Evolutionary conservation across 2,113 vertebrate genomes (phyloP).

Genomic region (Thalassoma bifasciatum): DNA sequence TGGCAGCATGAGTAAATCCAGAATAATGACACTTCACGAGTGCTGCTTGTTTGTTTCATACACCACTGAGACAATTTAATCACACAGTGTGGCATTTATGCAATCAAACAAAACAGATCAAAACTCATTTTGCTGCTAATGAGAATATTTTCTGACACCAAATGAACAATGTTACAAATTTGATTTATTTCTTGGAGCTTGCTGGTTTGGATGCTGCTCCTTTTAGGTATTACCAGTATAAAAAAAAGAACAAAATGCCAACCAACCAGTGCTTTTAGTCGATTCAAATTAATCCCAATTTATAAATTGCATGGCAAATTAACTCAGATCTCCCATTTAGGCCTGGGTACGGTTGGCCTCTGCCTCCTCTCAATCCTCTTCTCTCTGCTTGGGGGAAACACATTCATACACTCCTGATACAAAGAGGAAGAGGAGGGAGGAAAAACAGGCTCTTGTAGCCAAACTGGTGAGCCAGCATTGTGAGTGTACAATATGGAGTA

Average conservation of each 20-base stretch:
- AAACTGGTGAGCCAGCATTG: slow-evolving; percentile 80
- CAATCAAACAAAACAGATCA: slow-evolving; percentile 44
- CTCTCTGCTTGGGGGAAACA: slow-evolving; percentile 47
- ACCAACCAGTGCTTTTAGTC: slow-evolving; percentile 39
- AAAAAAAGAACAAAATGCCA: not conserved
- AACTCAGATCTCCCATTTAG: slow-evolving; percentile 71
- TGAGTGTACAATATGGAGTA: slow-evolving; percentile 77
- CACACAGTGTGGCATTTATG: slow-evolving; percentile 8
- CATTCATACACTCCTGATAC: slow-evolving; percentile 54
- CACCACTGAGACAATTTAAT: slow-evolving; percentile 25
- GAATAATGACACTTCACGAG: slow-evolving; percentile 14
- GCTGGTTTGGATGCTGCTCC: not conserved
- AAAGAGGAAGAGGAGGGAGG: slow-evolving; percentile 38
- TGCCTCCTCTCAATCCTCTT: slow-evolving; percentile 65
- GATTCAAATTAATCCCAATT: slow-evolving; percentile 48
- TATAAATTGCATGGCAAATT: slow-evolving; percentile 72
- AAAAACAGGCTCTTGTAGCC: slow-evolving; percentile 67
- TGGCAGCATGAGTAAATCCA: slow-evolving; percentile 1
- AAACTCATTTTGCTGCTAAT: slow-evolving; percentile 34
- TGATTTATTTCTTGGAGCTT: not conserved
- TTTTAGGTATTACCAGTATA: not conserved
- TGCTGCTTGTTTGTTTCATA: slow-evolving; percentile 2
- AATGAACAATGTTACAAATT: slow-evolving; percentile 19
- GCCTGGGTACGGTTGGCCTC: slow-evolving; percentile 59
- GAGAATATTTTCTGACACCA: slow-evolving; percentile 37